These are phyloP conservation scores for Kryphioiulus occultus DNA, from an alignment of 2,888 invertebrate species.

Conservation along the genomic window DNA sequence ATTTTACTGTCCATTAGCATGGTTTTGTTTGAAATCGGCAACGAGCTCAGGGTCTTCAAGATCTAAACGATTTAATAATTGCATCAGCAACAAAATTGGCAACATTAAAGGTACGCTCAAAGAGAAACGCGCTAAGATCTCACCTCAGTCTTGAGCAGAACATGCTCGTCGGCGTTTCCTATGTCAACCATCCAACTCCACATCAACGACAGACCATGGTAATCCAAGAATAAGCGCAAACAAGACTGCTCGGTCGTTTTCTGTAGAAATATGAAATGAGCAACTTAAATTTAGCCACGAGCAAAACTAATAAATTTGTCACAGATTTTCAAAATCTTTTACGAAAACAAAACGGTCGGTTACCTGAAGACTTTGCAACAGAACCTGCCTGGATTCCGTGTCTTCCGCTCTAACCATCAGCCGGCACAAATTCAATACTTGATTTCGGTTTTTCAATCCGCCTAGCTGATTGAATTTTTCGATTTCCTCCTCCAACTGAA, in stretches of 20 bases:
- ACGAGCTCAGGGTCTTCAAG: slow-evolving; percentile 79
- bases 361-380: slow-evolving; percentile 78
- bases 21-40: slow-evolving; percentile 93
- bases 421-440: slow-evolving; percentile 87
- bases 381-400: slow-evolving; percentile 71
- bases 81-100: slow-evolving; percentile 60
- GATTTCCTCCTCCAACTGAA: slow-evolving; percentile 86
- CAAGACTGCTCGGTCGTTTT: slow-evolving; percentile 63
- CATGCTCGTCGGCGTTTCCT: slow-evolving; percentile 55
- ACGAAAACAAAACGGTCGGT: background rate
- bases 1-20: slow-evolving; percentile 92
- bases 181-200: slow-evolving; percentile 91
- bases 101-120: background rate
- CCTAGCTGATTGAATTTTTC: slow-evolving; percentile 79
- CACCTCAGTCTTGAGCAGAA: slow-evolving; percentile 61
- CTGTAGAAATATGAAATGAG: slow-evolving; percentile 57
- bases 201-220: slow-evolving; percentile 87
- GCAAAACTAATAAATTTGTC: background rate
- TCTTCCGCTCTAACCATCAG: slow-evolving; percentile 92
- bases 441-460: slow-evolving; percentile 81
- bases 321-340: background rate
- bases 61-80: slow-evolving; percentile 65
- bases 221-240: slow-evolving; percentile 66
- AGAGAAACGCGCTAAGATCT: slow-evolving; percentile 39
- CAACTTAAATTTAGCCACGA: background rate